phyloP scores from a whole-genome alignment of 1,140 invertebrate genomes.

The Sweltsa coloradensis region DNA sequence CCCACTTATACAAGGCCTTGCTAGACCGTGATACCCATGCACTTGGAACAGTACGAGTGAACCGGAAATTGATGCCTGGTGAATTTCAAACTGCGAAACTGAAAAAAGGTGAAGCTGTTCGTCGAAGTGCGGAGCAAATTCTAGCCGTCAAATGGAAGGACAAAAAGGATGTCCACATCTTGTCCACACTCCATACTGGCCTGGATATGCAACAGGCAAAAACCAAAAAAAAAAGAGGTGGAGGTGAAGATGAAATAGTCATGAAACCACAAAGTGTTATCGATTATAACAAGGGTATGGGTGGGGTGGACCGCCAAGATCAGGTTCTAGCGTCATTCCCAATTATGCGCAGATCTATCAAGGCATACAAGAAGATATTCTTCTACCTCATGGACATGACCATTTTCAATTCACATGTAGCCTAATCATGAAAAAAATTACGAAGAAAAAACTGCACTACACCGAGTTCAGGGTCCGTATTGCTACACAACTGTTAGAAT shows the following conservation, averaged over 20 bases:
- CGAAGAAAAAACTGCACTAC: constrained; percentile 9
- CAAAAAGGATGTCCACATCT: constrained; percentile 14
- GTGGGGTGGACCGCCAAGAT: constrained; percentile 12
- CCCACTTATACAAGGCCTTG: constrained; percentile 15
- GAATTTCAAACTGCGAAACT: constrained; percentile 11
- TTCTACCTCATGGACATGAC: constrained; percentile 14
- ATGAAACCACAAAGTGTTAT: constrained; percentile 13
- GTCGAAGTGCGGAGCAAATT: constrained; percentile 10
- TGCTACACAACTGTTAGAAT: constrained; percentile 12
- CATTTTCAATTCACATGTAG: constrained; percentile 12
- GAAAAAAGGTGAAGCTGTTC: constrained; percentile 5
- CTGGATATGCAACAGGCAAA: too few species aligned
- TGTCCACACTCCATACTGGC: constrained; percentile 18
- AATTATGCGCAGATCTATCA: constrained; percentile 16
- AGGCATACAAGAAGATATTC: constrained; percentile 15
- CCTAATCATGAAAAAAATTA: constrained; percentile 10
- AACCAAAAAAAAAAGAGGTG: constrained; percentile 6
- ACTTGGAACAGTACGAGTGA: constrained; percentile 14
- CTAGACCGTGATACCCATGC: constrained; percentile 10
- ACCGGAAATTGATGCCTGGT: constrained; percentile 18
- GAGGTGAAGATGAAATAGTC: constrained; percentile 5
- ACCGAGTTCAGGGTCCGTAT: constrained; percentile 12
- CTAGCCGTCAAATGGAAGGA: constrained; percentile 15
- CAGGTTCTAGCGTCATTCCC: constrained; percentile 11
- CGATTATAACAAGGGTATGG: constrained; percentile 13